Evolutionary conservation across 2,888 invertebrate species (phyloP).

Genomic region (Eupithecia centaureata): DNA sequence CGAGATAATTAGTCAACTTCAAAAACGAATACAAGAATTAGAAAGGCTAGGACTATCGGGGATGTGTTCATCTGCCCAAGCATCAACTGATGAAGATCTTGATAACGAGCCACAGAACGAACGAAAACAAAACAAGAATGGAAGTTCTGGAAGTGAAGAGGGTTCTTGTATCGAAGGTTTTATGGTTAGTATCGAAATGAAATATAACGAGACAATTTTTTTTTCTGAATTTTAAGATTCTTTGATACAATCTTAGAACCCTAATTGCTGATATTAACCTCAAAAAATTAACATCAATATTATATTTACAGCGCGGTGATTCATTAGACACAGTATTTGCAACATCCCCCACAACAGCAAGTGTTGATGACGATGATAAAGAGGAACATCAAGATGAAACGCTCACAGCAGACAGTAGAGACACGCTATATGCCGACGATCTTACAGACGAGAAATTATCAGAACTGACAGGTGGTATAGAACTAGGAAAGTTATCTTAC

Average conservation of each 20-base stretch:
- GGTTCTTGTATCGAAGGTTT: conserved; percentile 76
- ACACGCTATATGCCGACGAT: conserved; percentile 56
- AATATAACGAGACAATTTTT: not conserved
- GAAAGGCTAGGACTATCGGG: conserved; percentile 75
- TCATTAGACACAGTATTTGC: conserved; percentile 87
- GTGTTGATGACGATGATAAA: conserved; percentile 65
- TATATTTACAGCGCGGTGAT: conserved; percentile 84
- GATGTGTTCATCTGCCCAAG: conserved; percentile 43
- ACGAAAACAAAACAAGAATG: conserved; percentile 57
- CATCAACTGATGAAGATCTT: conserved; percentile 44
- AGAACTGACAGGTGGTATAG: conserved; percentile 74
- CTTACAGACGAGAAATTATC: conserved; percentile 71
- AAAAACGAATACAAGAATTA: conserved; percentile 88
- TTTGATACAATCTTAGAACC: not conserved
- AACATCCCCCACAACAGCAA: conserved; percentile 82
- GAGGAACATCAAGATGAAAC: conserved; percentile 45
- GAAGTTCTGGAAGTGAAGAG: conserved; percentile 79
- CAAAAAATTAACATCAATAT: conserved; percentile 5
- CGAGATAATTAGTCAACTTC: conserved; percentile 91
- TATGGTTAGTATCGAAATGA: conserved; percentile 63
- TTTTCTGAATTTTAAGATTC: not conserved
- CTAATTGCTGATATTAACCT: not conserved
- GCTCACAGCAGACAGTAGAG: conserved; percentile 33
- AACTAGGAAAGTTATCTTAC: conserved; percentile 72
- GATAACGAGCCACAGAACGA: conserved; percentile 31